Percentiles rank a stretch among this genome's conserved stretches.
Evolutionary conservation across 1,140 invertebrate species (phyloP).

Genomic region (Popillia japonica): DNA sequence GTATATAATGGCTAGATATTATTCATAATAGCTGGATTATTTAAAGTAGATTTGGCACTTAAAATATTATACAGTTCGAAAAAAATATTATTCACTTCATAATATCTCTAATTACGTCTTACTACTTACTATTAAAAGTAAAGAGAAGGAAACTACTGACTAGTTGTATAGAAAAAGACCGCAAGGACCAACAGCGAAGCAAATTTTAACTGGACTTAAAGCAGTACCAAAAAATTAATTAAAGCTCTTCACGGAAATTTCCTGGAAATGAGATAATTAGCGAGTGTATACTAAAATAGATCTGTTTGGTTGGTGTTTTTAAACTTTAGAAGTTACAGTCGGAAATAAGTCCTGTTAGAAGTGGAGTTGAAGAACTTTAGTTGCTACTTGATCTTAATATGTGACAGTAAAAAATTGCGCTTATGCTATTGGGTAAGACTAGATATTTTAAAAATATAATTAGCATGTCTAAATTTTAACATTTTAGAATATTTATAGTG

Average conservation of each 20-base stretch:
- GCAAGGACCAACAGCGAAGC: neutral
- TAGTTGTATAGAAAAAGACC: neutral
- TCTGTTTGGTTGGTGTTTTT: neutral
- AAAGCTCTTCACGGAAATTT: neutral
- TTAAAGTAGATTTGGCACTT: too few species aligned
- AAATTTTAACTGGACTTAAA: neutral
- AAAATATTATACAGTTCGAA: neutral
- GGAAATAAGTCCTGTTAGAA: neutral
- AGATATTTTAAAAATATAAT: slow-evolving; percentile 16
- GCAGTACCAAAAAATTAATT: slow-evolving; percentile 12
- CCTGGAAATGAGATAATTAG: slow-evolving; percentile 25
- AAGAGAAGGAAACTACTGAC: neutral
- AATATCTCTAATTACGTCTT: neutral
- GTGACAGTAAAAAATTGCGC: neutral
- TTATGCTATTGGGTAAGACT: neutral
- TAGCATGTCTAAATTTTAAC: too few species aligned
- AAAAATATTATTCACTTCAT: neutral
- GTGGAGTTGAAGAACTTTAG: neutral
- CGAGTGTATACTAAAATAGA: neutral
- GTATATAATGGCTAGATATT: too few species aligned
- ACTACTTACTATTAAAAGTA: neutral
- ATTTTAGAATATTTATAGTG: too few species aligned
- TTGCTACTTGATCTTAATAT: neutral
- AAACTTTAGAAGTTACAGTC: neutral
- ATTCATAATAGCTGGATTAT: too few species aligned